Base-by-base conservation (phyloP, 2,888 invertebrate species). In the Pollenia amentaria region DNA sequence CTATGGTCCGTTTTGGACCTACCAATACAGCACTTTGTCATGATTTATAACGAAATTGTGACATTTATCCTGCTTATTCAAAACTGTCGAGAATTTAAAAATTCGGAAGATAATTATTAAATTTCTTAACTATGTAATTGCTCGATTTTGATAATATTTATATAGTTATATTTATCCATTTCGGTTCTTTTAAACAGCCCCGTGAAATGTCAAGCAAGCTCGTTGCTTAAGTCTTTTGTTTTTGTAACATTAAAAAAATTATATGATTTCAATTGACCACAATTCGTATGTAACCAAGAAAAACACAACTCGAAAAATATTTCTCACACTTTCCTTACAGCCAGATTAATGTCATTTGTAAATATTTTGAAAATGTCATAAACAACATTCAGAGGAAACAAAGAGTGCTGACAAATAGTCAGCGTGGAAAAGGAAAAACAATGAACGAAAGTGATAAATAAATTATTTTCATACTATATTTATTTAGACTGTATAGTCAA, bases 321-420 rank as follows among this genome's bases (percentile, higher is more conserved):
- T 29, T 85, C 85, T 82, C 85, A 85, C 85, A 78, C 78, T 82
- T 78, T 69, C 53, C 72, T 77, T 64, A 62, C 29, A 62, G 69
- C 69, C 73, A 75, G 82, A 53, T 78, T 75, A 82, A 69, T 73
- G 82, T 78, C 85, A 78, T 75, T 78, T 46, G 53, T 48, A 40
- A 57, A 72, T 53, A n/a, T 70, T 42, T 46, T 38, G 12, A 53
- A 65, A 12, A 69, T 72, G 78, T 78, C 78, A 73, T 75, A 78
- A 70, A 57, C 48, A 46, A 18, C 64, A 55, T 64, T 70, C 46
- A 14, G 29, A 18, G 55, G 42, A 60, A 76, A 51, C 46, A 81
- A 76, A 60, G 64, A 40, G 42, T 18, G 40, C 46, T 21, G 72
- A 85, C 70, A 80, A 69, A 65, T 80, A 18, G 44, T 29, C 29